Evolutionary conservation across 2,113 vertebrate genomes (phyloP).

Genomic region (Microtus pennsylvanicus): DNA sequence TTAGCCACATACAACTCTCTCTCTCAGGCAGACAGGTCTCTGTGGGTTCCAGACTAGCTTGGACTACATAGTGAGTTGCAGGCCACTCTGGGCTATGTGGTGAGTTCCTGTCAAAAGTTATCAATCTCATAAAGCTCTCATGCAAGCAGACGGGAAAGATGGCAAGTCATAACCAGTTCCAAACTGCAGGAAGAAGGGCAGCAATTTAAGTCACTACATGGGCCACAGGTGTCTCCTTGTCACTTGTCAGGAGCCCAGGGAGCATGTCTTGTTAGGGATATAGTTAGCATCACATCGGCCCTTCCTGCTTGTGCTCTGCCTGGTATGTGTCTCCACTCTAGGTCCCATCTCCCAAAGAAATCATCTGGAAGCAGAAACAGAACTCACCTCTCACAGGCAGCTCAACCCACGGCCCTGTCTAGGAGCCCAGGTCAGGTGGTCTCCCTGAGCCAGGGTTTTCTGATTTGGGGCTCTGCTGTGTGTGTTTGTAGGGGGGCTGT

Average conservation of each 20-base stretch:
- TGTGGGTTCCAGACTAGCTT: background rate
- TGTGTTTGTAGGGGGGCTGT: too few relatives aligned
- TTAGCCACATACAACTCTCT: background rate
- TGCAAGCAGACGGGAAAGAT: background rate
- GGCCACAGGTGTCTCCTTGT: background rate
- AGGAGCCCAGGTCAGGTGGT: background rate
- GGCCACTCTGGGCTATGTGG: background rate
- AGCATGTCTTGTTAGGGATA: background rate
- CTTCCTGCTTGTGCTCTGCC: background rate
- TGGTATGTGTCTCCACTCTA: rapidly evolving
- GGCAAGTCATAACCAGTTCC: background rate
- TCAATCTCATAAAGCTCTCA: background rate
- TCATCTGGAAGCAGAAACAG: rapidly evolving
- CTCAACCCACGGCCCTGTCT: background rate
- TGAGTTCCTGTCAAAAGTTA: background rate
- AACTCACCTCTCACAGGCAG: background rate
- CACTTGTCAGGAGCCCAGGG: background rate
- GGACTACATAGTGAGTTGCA: background rate
- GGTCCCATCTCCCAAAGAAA: background rate
- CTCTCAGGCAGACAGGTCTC: background rate
- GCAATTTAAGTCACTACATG: background rate
- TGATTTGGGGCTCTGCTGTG: rapidly evolving
- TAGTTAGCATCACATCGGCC: rapidly evolving
- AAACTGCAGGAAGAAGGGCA: rapidly evolving
- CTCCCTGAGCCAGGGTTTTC: too few relatives aligned